A percentile compares a stretch with the other conserved stretches of the same genome.
phyloP scores from a whole-genome alignment of 2,888 invertebrate genomes.

The Stictocephala bisonia region DNA sequence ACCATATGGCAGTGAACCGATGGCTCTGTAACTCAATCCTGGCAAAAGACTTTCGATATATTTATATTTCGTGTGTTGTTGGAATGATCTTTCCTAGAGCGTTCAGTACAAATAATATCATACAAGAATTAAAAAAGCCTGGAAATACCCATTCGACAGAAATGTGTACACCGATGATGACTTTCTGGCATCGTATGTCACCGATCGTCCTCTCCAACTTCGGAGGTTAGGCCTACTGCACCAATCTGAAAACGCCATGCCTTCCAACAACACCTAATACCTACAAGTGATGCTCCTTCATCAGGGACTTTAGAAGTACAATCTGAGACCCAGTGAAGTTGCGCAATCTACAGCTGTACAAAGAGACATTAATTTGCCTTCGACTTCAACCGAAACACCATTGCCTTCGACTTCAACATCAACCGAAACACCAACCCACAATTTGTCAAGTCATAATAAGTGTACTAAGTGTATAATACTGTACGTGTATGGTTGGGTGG shows the following conservation, averaged over 20 bases:
- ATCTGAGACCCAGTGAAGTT: no score
- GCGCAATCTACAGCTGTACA: no score
- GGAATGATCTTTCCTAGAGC: constrained; percentile 41
- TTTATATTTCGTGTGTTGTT: constrained; percentile 46
- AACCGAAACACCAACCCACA: no score
- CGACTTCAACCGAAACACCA: background rate
- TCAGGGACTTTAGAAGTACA: no score
- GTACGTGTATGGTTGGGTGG: no score
- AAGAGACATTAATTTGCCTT: background rate
- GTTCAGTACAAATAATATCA: constrained; percentile 44
- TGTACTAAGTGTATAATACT: no score
- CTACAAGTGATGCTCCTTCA: background rate
- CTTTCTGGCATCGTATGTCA: constrained; percentile 12
- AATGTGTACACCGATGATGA: background rate
- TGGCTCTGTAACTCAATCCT: constrained; percentile 47
- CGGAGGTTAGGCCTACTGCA: no score
- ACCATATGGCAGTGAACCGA: constrained; percentile 34
- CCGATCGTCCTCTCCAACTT: background rate
- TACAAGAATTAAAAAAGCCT: constrained; percentile 37
- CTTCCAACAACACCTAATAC: background rate
- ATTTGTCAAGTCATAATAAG: background rate
- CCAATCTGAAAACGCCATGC: no score
- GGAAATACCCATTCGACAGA: background rate
- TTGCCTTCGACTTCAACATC: background rate
- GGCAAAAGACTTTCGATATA: constrained; percentile 43